Evolutionary conservation across 2,113 vertebrate species (phyloP).

Genomic region (Cynopterus brachyotis): DNA sequence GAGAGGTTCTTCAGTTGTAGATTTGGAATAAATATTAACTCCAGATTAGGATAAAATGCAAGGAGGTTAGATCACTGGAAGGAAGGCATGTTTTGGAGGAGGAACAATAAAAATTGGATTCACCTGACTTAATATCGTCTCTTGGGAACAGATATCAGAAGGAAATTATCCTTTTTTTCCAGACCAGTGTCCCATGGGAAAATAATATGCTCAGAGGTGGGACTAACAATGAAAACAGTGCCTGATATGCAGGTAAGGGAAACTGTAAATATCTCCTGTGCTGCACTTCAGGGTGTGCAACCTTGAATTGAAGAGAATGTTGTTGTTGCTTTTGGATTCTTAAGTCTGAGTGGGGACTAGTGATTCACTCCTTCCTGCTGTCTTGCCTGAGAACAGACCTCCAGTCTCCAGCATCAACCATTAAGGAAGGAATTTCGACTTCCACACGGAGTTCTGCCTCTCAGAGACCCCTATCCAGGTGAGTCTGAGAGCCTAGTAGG

Average conservation of each 20-base stretch:
- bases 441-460: too few relatives aligned
- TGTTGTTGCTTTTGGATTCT: neutral
- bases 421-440: too few relatives aligned
- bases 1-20: too few relatives aligned
- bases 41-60: too few relatives aligned
- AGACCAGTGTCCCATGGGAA: neutral
- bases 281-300: too few relatives aligned
- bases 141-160: neutral
- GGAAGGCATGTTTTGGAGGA: too few relatives aligned
- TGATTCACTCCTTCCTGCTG: neutral
- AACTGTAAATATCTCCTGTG: neutral
- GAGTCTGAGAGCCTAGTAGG: neutral
- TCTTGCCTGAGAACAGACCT: neutral
- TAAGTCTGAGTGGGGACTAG: neutral
- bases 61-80: too few relatives aligned
- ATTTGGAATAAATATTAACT: too few relatives aligned
- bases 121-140: too few relatives aligned
- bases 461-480: too few relatives aligned
- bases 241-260: neutral
- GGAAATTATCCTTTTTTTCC: neutral
- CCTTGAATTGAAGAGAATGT: too few relatives aligned
- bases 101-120: too few relatives aligned
- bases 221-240: neutral
- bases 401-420: neutral
- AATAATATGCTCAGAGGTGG: neutral